Evolutionary conservation across 2,888 invertebrate genomes (phyloP), one percentile per base, ranked within the genome.

Genomic region (Andrena chrysosceles): DNA sequence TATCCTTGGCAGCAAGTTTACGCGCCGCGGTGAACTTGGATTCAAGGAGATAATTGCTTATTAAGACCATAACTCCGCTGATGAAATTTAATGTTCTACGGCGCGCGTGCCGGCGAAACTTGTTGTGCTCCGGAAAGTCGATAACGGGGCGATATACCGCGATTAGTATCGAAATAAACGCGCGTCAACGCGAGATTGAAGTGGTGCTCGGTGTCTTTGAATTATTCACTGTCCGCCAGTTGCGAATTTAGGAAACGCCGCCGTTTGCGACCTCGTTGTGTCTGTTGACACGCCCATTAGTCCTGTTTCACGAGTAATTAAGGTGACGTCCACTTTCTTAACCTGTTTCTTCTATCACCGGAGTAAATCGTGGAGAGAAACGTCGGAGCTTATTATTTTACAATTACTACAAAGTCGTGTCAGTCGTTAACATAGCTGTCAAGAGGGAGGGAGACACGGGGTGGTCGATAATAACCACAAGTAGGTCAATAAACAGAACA

Each of bases 41-140:
- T 63, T 82, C 81, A 33, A 75, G 79, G 64, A 75, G 82, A 82
- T 82, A 82, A 81, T 75, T 67, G 81, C 80, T 75, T 75, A 75
- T 80, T 80, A 80, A 64, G 82, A 69, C 42, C 62, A 48, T 68
- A 79, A 73, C 79, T 81, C 52, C 49, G 79, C 16, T 70, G 79
- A 77, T 80, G 79, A 70, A 80, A 77, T 80, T 80, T 77, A 77
- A 80, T 66, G 79, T 77, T 77, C 29, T 10, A 8, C 16, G 31
- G 52, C 31, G 31, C 59, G n/a, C 26, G 23, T 49, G 29, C 42
- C n/a, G 42, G 16, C 1, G 79, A 31, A 66, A 69, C 69, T 64
- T 62, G 66, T 68, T 54, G 59, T 63, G 23, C 20, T 42, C 5
- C 48, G 56, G 23, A 69, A 64, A 69, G 63, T 77, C 59, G 42